Evolutionary conservation across 2,797 vertebrate genomes (phyloP), one percentile per base, ranked within the genome.

Genomic region (Gymnothorax reevesii): DNA sequence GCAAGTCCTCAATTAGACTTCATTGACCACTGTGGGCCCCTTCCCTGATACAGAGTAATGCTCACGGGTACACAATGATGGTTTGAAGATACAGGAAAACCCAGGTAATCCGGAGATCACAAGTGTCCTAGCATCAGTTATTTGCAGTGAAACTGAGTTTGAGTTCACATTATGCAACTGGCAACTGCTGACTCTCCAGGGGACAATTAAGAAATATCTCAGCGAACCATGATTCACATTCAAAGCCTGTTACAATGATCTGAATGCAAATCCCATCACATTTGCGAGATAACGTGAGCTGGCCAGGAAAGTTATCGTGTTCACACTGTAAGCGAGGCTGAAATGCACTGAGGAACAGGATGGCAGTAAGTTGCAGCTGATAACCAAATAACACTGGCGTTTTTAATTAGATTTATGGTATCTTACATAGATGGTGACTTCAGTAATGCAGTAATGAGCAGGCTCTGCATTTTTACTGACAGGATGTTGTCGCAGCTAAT

Each of bases 131-230:
- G 75, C 20, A 49, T 52, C 75, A 79, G 75, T 42, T 79, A 54
- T 54, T 54, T 13, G 54, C 54, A 52, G 42, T 7, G 13, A 79
- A 49, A 15, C 75, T 79, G 42, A 15, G 5, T 27, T 52, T 15
- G 6, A 13, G 27, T 75, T 33, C 42, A 33, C 71, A 75, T 33
- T 1, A 33, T 75, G 27, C 8, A 33, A 77, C 42, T 49, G 73
- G 42, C 73, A 52, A 49, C 73, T 12, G 15, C 75, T 7, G 42
- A 42, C 42, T 79, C 75, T 79, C 17, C 2, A 8, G 17, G 9
- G 75, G 6, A 42, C 75, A 52, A 79, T 79, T 79, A 79, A 79
- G 75, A 79, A 15, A 54, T 52, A 77, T 77, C 75, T 79, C 75
- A 49, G 33, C 75, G 7, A 79, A 79, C 49, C 49, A 54, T 79